Percentiles rank a stretch among this genome's conserved stretches.
These are phyloP conservation scores for Capitella teleta DNA, from an alignment of 1,140 invertebrate species.

Conservation along the genomic window DNA sequence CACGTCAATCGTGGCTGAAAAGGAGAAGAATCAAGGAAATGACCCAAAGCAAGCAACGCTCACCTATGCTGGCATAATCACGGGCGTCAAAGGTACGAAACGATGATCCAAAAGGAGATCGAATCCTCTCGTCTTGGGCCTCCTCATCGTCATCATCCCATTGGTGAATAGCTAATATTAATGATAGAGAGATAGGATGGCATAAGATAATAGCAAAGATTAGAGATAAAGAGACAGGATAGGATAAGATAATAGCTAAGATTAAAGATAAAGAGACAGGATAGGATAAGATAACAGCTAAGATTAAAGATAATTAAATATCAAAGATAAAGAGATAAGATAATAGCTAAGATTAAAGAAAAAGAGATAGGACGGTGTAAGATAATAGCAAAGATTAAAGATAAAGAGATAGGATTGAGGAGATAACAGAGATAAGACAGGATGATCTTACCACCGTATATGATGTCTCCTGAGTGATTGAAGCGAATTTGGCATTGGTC, in stretches of 20 bases:
- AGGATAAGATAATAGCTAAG: too few species aligned
- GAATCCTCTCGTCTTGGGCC: slow-evolving; percentile 48
- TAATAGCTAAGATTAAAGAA: too few species aligned
- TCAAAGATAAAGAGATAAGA: too few species aligned
- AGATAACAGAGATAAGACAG: not conserved
- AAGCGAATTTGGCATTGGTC: slow-evolving; percentile 65
- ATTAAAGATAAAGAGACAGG: too few species aligned
- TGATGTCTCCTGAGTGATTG: slow-evolving; percentile 46
- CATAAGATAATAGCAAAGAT: slow-evolving; percentile 5
- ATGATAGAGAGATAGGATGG: too few species aligned
- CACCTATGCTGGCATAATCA: slow-evolving; percentile 86
- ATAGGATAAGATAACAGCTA: too few species aligned
- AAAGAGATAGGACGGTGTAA: too few species aligned
- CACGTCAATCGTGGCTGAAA: slow-evolving; percentile 72
- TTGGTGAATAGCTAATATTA: slow-evolving; percentile 61
- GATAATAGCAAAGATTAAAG: too few species aligned
- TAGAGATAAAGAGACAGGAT: too few species aligned
- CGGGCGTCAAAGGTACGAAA: slow-evolving; percentile 88
- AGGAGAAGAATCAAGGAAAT: slow-evolving; percentile 5
- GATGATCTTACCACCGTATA: slow-evolving; percentile 43
- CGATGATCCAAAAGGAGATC: slow-evolving; percentile 62
- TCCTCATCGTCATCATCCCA: slow-evolving; percentile 57
- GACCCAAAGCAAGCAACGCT: slow-evolving; percentile 12
- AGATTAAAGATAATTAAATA: too few species aligned
- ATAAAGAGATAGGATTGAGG: not conserved